phyloP scores from a whole-genome alignment of 2,797 vertebrate genomes.

The Acridotheres tristis region DNA sequence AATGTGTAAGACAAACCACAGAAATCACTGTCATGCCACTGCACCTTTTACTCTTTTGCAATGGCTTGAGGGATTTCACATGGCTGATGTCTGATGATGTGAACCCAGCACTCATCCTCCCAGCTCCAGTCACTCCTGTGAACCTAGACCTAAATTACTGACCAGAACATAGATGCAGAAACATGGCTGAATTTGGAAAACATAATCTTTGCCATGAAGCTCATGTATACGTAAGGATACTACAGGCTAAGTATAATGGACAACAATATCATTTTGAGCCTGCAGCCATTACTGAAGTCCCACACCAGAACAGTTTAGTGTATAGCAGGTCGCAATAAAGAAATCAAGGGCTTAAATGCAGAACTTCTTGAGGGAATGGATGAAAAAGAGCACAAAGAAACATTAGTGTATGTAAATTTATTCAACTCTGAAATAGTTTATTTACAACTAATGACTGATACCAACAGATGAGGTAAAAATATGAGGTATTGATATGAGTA shows the following conservation, averaged over 20 bases:
- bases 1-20: not conserved
- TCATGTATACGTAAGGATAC: not conserved
- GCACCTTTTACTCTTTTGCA: not conserved
- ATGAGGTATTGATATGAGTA: conserved; percentile 81
- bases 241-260: not conserved
- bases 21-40: not conserved
- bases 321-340: not conserved
- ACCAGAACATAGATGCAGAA: not conserved
- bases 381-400: conserved; percentile 21
- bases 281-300: not conserved
- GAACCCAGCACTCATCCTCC: not conserved
- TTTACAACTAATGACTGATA: conserved; percentile 78
- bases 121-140: not conserved
- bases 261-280: not conserved
- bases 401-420: conserved; percentile 72
- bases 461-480: conserved; percentile 80
- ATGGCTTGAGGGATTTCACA: not conserved
- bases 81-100: not conserved
- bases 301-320: not conserved
- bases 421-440: conserved; percentile 74
- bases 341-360: not conserved
- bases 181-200: not conserved
- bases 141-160: not conserved
- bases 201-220: not conserved
- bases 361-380: not conserved